phyloP scores from a whole-genome alignment of 2,113 vertebrate species.

The Oxyruncus cristatus region DNA sequence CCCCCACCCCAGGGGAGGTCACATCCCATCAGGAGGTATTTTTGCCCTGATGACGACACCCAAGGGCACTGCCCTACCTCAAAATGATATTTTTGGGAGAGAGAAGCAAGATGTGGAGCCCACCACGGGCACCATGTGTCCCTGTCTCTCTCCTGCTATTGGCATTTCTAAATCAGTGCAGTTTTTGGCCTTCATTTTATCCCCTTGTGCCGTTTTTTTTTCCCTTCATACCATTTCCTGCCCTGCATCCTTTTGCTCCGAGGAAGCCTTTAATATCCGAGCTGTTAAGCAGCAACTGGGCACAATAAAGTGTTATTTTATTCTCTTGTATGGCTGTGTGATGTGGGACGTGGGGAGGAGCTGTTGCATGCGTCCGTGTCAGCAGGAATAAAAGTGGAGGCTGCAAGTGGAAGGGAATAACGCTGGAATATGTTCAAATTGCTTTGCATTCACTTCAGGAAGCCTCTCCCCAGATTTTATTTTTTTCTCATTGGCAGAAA shows the following conservation, averaged over 20 bases:
- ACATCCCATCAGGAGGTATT: neutral
- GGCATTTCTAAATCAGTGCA: neutral
- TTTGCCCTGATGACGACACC: neutral
- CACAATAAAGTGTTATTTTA: constrained; percentile 51
- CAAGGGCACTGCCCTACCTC: neutral
- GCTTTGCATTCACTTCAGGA: constrained; percentile 2
- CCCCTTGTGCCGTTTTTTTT: neutral
- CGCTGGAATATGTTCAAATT: neutral
- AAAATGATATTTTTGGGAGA: neutral
- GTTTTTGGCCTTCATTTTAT: neutral
- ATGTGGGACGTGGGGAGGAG: neutral
- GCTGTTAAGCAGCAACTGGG: neutral
- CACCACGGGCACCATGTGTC: neutral
- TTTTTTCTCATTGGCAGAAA: neutral
- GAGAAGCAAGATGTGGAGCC: neutral
- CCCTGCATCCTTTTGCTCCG: neutral
- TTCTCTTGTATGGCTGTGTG: neutral
- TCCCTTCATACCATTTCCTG: neutral
- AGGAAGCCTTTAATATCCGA: neutral
- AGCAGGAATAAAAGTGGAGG: neutral
- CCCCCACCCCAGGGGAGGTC: neutral
- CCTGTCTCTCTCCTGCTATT: neutral
- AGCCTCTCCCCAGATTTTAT: neutral
- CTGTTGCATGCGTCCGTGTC: neutral
- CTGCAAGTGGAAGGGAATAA: neutral